Percentiles rank a stretch among this genome's conserved stretches.
Conservation (phyloP, 2,797 vertebrate genomes). For the Nothura maculosa region DNA sequence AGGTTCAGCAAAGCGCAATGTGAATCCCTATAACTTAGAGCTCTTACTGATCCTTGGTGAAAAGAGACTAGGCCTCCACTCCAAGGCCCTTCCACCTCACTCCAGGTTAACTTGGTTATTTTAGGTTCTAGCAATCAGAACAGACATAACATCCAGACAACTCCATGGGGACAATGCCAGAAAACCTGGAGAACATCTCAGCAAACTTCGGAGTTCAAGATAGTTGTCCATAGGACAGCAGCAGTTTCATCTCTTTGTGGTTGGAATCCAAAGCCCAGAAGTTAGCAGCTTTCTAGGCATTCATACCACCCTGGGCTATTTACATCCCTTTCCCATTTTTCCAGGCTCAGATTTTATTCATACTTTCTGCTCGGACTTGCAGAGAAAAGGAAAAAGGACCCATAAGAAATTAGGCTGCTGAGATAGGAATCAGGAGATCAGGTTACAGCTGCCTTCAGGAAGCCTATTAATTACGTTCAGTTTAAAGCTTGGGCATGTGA, state of each 20-base stretch:
- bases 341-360: neutral
- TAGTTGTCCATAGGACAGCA: neutral
- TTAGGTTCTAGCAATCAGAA: neutral
- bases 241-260: neutral
- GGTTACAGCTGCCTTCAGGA: constrained; percentile 17
- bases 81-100: neutral
- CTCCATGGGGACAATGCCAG: neutral
- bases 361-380: neutral
- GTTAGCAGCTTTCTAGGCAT: neutral
- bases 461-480: neutral
- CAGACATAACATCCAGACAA: neutral
- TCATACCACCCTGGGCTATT: accelerated
- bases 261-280: neutral
- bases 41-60: neutral
- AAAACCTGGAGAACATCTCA: neutral
- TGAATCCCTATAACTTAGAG: neutral
- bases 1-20: neutral
- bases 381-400: neutral
- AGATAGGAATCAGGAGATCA: constrained; percentile 41
- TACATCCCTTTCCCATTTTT: neutral
- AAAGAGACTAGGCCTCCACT: neutral
- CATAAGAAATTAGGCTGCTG: constrained; percentile 28
- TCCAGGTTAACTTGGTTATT: neutral
- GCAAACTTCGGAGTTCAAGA: neutral
- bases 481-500: neutral